Evolutionary conservation across 1,140 invertebrate species (phyloP).

Genomic region (Brachionus paranguensis): DNA sequence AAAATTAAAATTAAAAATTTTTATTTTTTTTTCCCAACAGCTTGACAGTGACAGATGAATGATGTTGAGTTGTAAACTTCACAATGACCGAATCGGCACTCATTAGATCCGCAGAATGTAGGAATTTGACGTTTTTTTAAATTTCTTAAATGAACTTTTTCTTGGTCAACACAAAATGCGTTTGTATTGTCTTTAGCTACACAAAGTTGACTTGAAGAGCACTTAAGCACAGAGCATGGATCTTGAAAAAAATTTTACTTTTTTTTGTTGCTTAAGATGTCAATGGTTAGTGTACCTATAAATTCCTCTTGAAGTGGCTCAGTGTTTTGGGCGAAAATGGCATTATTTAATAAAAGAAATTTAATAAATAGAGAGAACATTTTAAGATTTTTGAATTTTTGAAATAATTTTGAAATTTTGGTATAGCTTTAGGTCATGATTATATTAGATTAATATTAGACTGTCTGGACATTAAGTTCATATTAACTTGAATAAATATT

Average conservation of each 20-base stretch:
- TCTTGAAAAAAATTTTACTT: neutral
- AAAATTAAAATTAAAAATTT: neutral
- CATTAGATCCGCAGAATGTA: conserved; percentile 13
- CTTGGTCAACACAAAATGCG: neutral
- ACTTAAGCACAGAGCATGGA: neutral
- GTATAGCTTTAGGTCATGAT: neutral
- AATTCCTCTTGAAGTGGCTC: neutral
- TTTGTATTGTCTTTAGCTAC: neutral
- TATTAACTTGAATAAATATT: neutral
- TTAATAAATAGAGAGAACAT: neutral
- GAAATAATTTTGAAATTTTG: neutral
- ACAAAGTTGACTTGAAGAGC: neutral
- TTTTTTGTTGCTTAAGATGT: neutral
- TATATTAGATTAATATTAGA: neutral
- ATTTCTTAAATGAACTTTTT: neutral
- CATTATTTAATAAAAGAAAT: neutral
- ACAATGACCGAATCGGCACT: conserved; percentile 37
- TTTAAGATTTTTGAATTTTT: neutral
- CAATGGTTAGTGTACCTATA: neutral
- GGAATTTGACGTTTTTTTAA: neutral
- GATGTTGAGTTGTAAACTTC: conserved; percentile 20
- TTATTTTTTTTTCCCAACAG: neutral
- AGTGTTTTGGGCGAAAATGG: neutral
- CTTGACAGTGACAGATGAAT: conserved; percentile 25
- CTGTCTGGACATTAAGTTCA: neutral